These are phyloP conservation scores for Pangasius djambal DNA, from an alignment of 2,797 vertebrate species.

Conservation along the genomic window DNA sequence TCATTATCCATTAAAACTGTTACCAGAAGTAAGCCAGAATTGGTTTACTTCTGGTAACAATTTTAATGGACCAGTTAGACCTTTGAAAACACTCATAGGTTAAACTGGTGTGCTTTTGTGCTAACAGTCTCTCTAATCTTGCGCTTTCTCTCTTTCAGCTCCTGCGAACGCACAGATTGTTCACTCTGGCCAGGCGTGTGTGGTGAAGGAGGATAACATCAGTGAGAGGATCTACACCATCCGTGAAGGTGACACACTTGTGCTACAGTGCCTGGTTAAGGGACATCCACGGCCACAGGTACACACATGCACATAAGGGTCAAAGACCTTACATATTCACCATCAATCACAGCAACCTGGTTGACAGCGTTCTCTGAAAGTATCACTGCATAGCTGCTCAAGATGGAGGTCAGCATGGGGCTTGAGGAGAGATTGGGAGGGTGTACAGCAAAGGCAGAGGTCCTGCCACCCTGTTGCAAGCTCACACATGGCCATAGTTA, in stretches of 20 bases:
- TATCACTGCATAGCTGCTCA: neutral
- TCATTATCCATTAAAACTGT: neutral
- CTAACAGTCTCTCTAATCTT: slow-evolving; percentile 46
- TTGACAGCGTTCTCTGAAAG: neutral
- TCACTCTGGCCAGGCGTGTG: slow-evolving; percentile 93
- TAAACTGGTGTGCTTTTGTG: neutral
- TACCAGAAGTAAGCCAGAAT: no score
- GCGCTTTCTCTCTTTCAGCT: slow-evolving; percentile 72
- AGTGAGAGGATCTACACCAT: slow-evolving; percentile 98
- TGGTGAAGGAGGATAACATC: slow-evolving; percentile 98
- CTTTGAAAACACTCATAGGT: neutral
- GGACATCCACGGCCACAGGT: slow-evolving; percentile 97
- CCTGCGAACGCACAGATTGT: slow-evolving; percentile 96
- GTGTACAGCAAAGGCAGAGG: neutral
- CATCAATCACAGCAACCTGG: neutral
- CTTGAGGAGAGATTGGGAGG: no score
- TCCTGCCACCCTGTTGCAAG: neutral
- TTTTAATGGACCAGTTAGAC: neutral
- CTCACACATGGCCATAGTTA: neutral
- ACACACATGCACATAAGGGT: slow-evolving; percentile 36
- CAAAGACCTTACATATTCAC: neutral
- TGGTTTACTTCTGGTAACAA: neutral
- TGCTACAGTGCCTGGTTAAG: slow-evolving; percentile 93
- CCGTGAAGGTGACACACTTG: slow-evolving; percentile 90
- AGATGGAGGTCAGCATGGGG: neutral